Conservation (phyloP, 2,797 vertebrate species). For the Gambelia wislizenii region DNA sequence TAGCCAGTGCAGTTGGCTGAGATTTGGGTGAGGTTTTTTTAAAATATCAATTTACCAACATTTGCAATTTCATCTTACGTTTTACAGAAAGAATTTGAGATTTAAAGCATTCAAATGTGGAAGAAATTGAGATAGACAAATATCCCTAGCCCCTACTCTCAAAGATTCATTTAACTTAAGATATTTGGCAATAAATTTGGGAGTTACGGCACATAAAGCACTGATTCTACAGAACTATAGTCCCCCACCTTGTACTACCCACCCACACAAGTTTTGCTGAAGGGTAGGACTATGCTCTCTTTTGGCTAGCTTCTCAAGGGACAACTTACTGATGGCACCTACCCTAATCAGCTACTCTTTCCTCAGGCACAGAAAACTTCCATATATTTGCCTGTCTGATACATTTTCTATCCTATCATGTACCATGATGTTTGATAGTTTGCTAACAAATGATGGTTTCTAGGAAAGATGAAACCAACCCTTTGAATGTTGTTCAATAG, state of each 20-base stretch:
- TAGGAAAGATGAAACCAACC: neutral
- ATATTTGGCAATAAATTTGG: neutral
- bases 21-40: too few species aligned
- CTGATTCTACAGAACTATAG: neutral
- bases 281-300: neutral
- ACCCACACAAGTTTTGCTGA: neutral
- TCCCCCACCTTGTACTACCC: too few species aligned
- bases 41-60: too few species aligned
- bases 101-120: too few species aligned
- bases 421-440: neutral
- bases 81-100: too few species aligned
- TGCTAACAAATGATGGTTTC: neutral
- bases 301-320: neutral
- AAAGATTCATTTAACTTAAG: neutral
- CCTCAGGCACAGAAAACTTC: neutral
- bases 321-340: neutral
- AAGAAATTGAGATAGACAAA: too few species aligned
- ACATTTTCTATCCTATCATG: neutral
- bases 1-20: too few species aligned
- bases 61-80: too few species aligned
- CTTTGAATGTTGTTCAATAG: neutral
- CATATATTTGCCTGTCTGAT: neutral
- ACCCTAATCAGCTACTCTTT: neutral
- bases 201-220: too few species aligned
- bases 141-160: too few species aligned